Evolutionary conservation across 2,113 vertebrate species (phyloP).

Genomic region (Corythoichthys haematopterus): DNA sequence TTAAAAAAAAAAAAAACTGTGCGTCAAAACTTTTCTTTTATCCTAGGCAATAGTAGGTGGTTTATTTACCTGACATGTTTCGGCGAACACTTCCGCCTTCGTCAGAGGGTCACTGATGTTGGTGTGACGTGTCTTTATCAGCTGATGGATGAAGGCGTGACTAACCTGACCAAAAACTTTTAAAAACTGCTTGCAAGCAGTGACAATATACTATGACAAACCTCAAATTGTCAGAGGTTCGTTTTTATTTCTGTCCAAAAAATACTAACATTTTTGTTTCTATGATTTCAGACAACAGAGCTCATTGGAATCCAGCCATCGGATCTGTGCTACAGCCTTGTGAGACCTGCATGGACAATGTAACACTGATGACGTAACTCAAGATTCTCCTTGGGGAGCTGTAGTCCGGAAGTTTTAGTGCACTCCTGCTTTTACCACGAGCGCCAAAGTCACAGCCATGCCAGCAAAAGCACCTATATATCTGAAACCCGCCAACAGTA

Average conservation of each 20-base stretch:
- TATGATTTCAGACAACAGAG: conserved; percentile 57
- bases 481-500: conserved; percentile 87
- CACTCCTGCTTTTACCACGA: conserved; percentile 29
- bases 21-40: no score
- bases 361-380: conserved; percentile 70
- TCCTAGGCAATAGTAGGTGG: no score
- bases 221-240: conserved; percentile 14
- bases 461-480: conserved; percentile 98
- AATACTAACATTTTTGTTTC: conserved; percentile 32
- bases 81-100: no score
- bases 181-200: not conserved
- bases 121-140: no score
- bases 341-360: conserved; percentile 6
- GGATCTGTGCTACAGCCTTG: conserved; percentile 40
- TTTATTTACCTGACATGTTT: no score
- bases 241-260: conserved; percentile 13
- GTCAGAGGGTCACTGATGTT: no score
- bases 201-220: conserved; percentile 8
- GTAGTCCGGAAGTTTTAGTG: conserved; percentile 33
- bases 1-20: no score
- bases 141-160: no score
- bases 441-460: conserved; percentile 71
- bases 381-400: conserved; percentile 28
- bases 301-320: conserved; percentile 27
- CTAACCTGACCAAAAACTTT: not conserved